These are phyloP conservation scores for Dermatemys mawii DNA, from an alignment of 2,113 vertebrate genomes.

Conservation along the genomic window DNA sequence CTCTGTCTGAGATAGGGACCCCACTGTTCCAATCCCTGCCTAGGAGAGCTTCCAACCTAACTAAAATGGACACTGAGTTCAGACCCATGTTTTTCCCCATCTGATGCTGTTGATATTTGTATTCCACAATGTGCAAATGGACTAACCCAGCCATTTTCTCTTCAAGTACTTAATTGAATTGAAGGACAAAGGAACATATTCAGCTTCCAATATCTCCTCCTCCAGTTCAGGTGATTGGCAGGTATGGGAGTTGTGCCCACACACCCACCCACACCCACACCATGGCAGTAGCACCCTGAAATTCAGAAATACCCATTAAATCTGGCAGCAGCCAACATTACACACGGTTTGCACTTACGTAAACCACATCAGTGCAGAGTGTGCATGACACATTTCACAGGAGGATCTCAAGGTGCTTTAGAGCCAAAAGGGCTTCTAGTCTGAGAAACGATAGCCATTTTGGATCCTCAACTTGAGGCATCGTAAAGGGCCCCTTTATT, in stretches of 20 bases:
- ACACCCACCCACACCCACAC: fast-evolving
- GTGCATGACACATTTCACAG: not conserved
- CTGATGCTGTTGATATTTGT: not conserved
- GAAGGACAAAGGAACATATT: not conserved
- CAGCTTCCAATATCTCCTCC: not conserved
- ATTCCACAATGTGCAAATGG: not conserved
- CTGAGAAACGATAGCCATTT: not conserved
- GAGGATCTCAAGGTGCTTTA: not conserved
- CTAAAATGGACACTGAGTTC: not conserved
- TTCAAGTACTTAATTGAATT: fast-evolving
- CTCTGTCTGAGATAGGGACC: not conserved
- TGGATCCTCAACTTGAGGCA: not conserved
- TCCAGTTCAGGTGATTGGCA: not conserved
- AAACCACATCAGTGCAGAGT: not conserved
- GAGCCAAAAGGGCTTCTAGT: fast-evolving
- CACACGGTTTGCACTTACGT: not conserved
- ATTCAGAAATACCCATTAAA: fast-evolving
- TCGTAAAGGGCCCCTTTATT: not conserved
- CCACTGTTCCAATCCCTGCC: not conserved
- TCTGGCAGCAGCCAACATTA: not conserved
- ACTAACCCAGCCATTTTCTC: not conserved
- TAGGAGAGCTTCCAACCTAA: not conserved
- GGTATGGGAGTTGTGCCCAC: not conserved
- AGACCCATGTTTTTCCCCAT: not conserved
- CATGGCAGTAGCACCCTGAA: not conserved